Percentiles rank a stretch among this genome's conserved stretches.
Conservation (phyloP, 2,113 vertebrate genomes). For the Circaetus gallicus region DNA sequence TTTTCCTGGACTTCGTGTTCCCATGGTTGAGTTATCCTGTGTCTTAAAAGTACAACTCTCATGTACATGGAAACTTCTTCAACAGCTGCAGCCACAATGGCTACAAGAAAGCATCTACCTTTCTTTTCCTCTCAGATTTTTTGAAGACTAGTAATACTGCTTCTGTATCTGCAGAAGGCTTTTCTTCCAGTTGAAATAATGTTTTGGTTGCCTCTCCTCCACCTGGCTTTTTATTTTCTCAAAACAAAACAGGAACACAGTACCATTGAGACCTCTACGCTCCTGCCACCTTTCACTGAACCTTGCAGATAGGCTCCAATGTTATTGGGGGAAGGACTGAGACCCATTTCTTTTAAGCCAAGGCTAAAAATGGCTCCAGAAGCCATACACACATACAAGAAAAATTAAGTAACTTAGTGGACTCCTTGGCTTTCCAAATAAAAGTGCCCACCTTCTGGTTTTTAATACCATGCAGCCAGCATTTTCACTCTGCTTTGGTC, state of each 20-base stretch:
- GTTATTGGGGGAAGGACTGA: neutral
- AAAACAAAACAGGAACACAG: neutral
- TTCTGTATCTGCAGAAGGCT: neutral
- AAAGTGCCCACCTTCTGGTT: conserved; percentile 8
- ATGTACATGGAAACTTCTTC: neutral
- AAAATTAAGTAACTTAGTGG: neutral
- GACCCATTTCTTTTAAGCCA: neutral
- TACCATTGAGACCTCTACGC: neutral
- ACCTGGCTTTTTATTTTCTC: neutral
- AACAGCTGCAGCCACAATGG: neutral
- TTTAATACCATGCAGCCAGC: neutral
- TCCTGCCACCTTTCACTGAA: neutral
- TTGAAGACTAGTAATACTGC: neutral
- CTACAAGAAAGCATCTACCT: neutral
- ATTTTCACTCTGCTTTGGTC: conserved; percentile 13
- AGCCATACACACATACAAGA: neutral
- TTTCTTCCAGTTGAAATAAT: neutral
- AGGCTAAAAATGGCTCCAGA: neutral
- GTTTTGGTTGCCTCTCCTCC: neutral
- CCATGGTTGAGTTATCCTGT: neutral
- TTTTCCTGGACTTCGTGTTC: neutral
- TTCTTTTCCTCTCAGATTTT: neutral
- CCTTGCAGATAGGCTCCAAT: neutral
- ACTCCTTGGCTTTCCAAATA: neutral
- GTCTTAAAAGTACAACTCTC: neutral